A percentile compares a stretch with the other conserved stretches of the same genome.
phyloP scores from a whole-genome alignment of 2,797 vertebrate species.

The Pipistrellus kuhlii region DNA sequence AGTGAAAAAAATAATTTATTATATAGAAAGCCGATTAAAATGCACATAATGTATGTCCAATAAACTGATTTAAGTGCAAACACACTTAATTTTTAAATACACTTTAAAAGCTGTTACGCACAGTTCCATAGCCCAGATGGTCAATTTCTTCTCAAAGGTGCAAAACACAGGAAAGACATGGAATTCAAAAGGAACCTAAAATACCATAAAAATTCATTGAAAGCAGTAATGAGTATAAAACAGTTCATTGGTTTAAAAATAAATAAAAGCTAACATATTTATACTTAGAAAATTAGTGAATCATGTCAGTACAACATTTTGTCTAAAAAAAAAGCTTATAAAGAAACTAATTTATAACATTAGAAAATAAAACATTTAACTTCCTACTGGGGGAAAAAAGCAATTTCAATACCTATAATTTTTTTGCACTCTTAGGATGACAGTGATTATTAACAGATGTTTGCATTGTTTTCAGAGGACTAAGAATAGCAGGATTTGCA shows the following conservation, averaged over 20 bases:
- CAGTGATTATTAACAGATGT: background rate
- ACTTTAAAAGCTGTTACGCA: conserved; percentile 85
- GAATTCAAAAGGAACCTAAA: conserved; percentile 88
- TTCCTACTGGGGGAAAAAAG: background rate
- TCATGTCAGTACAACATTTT: conserved; percentile 70
- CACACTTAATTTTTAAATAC: conserved; percentile 79
- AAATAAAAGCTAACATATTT: conserved; percentile 66
- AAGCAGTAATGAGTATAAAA: conserved; percentile 74
- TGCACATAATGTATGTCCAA: conserved; percentile 53
- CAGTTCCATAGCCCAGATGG: conserved; percentile 84
- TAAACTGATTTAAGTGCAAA: conserved; percentile 59
- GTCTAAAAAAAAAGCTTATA: background rate
- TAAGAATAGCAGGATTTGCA: background rate
- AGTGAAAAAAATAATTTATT: conserved; percentile 88
- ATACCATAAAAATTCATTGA: conserved; percentile 86
- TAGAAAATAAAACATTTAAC: conserved; percentile 53
- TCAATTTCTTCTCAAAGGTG: conserved; percentile 82
- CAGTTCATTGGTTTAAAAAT: conserved; percentile 33
- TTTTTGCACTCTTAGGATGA: background rate
- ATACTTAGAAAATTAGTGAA: conserved; percentile 79
- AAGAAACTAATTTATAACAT: conserved; percentile 16
- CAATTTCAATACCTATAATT: background rate
- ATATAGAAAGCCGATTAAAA: conserved; percentile 76
- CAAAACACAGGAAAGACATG: conserved; percentile 82
- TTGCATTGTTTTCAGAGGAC: background rate